Evolutionary conservation across 1,140 invertebrate species (phyloP), one percentile per base, ranked within the genome.

Genomic region (Tetraneura akinire): DNA sequence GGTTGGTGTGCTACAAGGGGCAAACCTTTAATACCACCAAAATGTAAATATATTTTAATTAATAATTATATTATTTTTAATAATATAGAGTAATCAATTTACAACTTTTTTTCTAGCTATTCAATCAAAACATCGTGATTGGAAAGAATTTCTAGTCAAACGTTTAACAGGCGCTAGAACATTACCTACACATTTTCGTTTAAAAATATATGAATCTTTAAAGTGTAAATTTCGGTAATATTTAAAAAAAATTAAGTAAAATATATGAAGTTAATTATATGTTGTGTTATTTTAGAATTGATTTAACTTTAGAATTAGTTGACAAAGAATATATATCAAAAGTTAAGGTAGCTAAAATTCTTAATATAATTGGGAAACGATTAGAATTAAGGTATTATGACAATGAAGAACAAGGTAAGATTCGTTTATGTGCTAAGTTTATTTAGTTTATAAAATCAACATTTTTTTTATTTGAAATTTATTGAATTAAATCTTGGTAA

Each of bases 1-100:
- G 96, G 96, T 21, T 98, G 96, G 96, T 98, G 96, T 88, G 96
- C 96, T 1, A 95, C 94, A 0, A 90, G 96, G 82, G 96, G 96
- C 23, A 97, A 97, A 86, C 95, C 95, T 10, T 87, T 98, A 0
- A 97, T 97, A 85, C 96, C 96, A 78, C 96, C 96, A 18, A 92
- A 92, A 86, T 92, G 91, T 91, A 86, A 87, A 85, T 85, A 32
- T n/a, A n/a, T n/a, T n/a, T 29, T 51, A 26, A 49, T 49, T n/a
- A n/a, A n/a, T n/a, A n/a, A n/a, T n/a, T n/a, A n/a, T n/a, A n/a
- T n/a, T n/a, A n/a, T n/a, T n/a, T n/a, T n/a, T n/a, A 42, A 3
- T 68, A 29, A 5, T 51, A 11, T 51, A n/a, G n/a, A n/a, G n/a
- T 49, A 26, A 29, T 29, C 51, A 29, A 32, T n/a, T 47, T 0